Evolutionary conservation across 2,113 vertebrate genomes (phyloP).

Genomic region (Trogon surrucura): DNA sequence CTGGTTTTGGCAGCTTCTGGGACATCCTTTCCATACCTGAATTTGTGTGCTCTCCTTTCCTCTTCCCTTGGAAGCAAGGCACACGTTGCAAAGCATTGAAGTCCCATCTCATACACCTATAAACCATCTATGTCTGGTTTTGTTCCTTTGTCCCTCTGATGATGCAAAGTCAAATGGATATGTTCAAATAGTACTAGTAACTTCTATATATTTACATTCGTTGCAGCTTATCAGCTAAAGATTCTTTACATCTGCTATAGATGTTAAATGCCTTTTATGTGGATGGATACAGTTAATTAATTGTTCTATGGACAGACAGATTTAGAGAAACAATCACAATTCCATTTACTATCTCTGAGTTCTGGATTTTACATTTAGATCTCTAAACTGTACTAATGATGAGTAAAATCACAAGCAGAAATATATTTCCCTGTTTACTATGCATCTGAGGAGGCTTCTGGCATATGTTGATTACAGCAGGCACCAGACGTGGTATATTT

Average conservation of each 20-base stretch:
- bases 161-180: constrained; percentile 7
- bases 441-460: constrained; percentile 59
- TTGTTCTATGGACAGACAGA: constrained; percentile 33
- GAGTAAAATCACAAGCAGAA: constrained; percentile 12
- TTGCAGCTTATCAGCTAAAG: constrained; percentile 2
- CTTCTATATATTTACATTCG: background rate
- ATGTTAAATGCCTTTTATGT: constrained; percentile 16
- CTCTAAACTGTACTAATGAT: constrained; percentile 16
- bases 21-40: background rate
- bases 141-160: background rate
- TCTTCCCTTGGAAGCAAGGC: constrained; percentile 28
- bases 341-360: background rate
- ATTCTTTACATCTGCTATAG: background rate
- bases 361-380: constrained; percentile 52
- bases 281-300: background rate
- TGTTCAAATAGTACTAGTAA: background rate
- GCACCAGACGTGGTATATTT: background rate
- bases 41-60: constrained; percentile 40
- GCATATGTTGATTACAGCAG: background rate
- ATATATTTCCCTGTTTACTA: constrained; percentile 2
- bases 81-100: constrained; percentile 6
- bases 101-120: constrained; percentile 12
- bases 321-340: constrained; percentile 18
- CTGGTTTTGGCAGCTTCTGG: constrained; percentile 43
- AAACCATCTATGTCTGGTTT: background rate